phyloP scores from a whole-genome alignment of 2,797 vertebrate genomes.

The Micropoecilia bifurca region DNA sequence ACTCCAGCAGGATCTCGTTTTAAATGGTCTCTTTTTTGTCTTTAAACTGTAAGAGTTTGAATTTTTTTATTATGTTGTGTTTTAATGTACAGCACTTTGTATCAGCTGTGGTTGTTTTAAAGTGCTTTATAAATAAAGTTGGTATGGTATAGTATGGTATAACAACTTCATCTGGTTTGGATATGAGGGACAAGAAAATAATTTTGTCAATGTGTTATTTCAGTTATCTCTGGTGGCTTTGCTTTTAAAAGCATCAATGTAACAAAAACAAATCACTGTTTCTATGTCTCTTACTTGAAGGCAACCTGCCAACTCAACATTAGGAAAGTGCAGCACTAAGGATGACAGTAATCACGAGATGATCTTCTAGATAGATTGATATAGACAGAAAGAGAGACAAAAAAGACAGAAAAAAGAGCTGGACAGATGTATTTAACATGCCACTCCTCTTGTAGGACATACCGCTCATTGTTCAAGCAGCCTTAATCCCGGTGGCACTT shows the following conservation, averaged over 20 bases:
- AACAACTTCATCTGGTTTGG: background rate
- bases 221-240: background rate
- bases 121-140: too few species aligned
- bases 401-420: background rate
- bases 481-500: constrained; percentile 31
- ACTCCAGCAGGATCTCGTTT: too few species aligned
- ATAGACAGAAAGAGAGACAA: too few species aligned
- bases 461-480: constrained; percentile 36
- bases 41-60: too few species aligned
- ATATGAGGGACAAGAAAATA: background rate
- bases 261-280: background rate
- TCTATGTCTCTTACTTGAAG: background rate
- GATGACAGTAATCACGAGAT: background rate
- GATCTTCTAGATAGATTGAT: too few species aligned
- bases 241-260: background rate
- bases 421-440: background rate
- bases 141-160: too few species aligned
- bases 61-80: too few species aligned
- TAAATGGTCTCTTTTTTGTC: too few species aligned
- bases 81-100: too few species aligned
- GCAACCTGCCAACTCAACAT: background rate
- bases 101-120: too few species aligned
- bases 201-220: background rate
- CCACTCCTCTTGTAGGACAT: background rate
- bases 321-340: background rate